Conservation (phyloP, 2,113 vertebrate genomes). For the Mesembrinibis cayennensis region DNA sequence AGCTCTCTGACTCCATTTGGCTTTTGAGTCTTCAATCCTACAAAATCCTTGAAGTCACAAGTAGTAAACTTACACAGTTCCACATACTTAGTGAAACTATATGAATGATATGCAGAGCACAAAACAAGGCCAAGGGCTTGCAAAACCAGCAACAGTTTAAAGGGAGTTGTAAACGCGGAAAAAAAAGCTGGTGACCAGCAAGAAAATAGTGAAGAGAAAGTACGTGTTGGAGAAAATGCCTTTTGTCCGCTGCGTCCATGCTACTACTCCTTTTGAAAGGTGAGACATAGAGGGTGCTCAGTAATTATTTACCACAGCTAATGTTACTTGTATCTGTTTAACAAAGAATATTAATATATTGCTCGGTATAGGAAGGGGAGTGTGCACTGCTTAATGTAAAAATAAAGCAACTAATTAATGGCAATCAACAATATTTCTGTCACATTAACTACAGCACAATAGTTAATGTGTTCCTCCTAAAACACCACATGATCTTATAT, state of each 20-base stretch:
- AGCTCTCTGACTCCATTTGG: background rate
- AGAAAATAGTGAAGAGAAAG: background rate
- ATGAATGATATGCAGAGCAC: background rate
- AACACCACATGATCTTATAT: background rate
- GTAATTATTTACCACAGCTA: background rate
- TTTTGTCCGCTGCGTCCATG: background rate
- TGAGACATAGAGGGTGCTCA: background rate
- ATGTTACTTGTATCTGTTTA: background rate
- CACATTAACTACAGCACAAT: background rate
- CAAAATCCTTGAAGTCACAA: background rate
- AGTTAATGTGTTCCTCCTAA: background rate
- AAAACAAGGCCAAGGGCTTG: background rate
- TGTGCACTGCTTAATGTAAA: background rate
- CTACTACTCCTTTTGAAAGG: background rate
- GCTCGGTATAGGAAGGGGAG: background rate
- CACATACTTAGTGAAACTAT: background rate
- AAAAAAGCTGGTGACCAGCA: background rate
- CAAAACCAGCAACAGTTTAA: background rate
- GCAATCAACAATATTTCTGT: background rate
- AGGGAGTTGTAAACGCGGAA: background rate
- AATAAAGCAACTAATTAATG: background rate
- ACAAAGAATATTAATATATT: background rate
- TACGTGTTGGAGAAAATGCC: background rate
- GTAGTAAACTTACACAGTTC: background rate
- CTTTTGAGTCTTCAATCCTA: background rate